Evolutionary conservation across 1,140 invertebrate genomes (phyloP).

Genomic region (Dinoponera quadriceps): DNA sequence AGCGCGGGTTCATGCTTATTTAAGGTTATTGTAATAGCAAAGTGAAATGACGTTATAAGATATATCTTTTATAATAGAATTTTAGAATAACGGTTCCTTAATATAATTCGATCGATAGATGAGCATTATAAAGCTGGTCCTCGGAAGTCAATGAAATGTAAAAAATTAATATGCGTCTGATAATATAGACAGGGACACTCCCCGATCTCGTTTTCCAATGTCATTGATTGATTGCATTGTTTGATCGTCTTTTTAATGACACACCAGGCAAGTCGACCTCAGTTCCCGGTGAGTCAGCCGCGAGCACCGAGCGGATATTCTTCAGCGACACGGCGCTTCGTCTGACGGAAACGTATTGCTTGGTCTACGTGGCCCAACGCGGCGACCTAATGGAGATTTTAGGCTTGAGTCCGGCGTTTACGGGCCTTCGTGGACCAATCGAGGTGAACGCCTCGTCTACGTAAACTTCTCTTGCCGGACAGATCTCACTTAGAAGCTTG

Average conservation of each 20-base stretch:
- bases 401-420: constrained; percentile 86
- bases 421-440: constrained; percentile 75
- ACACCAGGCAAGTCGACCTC: constrained; percentile 68
- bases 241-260: constrained; percentile 9
- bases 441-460: not conserved
- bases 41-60: no score
- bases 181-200: no score
- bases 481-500: constrained; percentile 2
- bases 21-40: no score
- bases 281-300: constrained; percentile 61
- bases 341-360: constrained; percentile 89
- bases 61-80: no score
- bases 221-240: not conserved
- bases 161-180: no score
- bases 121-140: no score
- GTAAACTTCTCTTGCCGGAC: constrained; percentile 17
- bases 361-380: constrained; percentile 91
- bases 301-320: constrained; percentile 83
- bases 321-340: constrained; percentile 88
- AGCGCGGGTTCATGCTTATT: no score
- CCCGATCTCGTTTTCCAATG: not conserved
- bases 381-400: constrained; percentile 88
- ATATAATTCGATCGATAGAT: no score
- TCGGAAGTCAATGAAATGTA: no score
- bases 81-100: no score